phyloP scores from a whole-genome alignment of 2,797 vertebrate species.

The Apodemus agrarius region DNA sequence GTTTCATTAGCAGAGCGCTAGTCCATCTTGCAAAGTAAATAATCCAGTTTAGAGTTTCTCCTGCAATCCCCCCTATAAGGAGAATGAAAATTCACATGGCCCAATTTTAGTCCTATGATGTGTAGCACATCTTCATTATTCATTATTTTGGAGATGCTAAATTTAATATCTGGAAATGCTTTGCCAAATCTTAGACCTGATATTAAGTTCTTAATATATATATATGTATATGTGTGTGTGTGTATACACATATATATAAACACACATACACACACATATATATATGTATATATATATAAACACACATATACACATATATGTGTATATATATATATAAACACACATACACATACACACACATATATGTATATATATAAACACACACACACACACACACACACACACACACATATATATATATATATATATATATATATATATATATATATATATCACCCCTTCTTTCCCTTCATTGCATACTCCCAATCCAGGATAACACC shows the following conservation, averaged over 20 bases:
- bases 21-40: slow-evolving; percentile 28
- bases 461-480: neutral
- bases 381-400: too few relatives aligned
- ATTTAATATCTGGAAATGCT: neutral
- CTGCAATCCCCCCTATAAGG: neutral
- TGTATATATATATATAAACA: too few relatives aligned
- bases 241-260: neutral
- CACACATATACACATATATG: neutral
- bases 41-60: slow-evolving; percentile 45
- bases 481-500: neutral
- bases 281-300: too few relatives aligned
- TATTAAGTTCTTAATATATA: neutral
- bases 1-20: neutral
- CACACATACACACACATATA: neutral
- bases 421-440: neutral
- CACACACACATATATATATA: too few relatives aligned
- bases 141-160: slow-evolving; percentile 34
- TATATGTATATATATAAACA: too few relatives aligned
- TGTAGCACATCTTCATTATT: slow-evolving; percentile 14
- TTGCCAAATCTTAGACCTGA: slow-evolving; percentile 10
- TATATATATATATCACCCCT: neutral
- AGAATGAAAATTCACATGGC: slow-evolving; percentile 28
- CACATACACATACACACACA: too few relatives aligned
- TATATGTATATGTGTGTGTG: too few relatives aligned
- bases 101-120: neutral